Evolutionary conservation across 2,888 invertebrate species (phyloP).

Genomic region (Hemistola chrysoprasaria): DNA sequence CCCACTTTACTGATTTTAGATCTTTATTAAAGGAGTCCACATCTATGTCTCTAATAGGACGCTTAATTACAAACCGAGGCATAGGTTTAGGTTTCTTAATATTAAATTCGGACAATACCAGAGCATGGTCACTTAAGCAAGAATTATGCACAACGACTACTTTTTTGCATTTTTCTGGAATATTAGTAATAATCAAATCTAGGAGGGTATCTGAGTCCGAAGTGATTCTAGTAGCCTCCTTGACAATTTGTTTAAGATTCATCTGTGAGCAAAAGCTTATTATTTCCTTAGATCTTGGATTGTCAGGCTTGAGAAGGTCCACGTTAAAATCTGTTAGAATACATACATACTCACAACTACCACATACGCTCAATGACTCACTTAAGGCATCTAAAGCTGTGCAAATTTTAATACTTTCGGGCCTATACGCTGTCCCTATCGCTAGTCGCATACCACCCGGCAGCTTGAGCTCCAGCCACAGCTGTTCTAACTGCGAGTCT

Average conservation of each 20-base stretch:
- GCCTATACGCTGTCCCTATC: slow-evolving; percentile 27
- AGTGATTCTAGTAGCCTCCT: slow-evolving; percentile 17
- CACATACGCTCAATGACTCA: slow-evolving; percentile 17
- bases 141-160: background rate
- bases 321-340: slow-evolving; percentile 21
- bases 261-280: background rate
- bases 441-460: slow-evolving; percentile 23
- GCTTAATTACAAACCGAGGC: background rate
- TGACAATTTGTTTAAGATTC: background rate
- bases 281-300: background rate
- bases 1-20: background rate
- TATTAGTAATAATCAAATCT: slow-evolving; percentile 19
- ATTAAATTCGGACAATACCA: slow-evolving; percentile 2
- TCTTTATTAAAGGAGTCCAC: background rate
- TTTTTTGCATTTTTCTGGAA: slow-evolving; percentile 2
- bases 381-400: slow-evolving; percentile 20
- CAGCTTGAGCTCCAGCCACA: slow-evolving; percentile 28
- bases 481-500: slow-evolving; percentile 22
- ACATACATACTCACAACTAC: slow-evolving; percentile 14
- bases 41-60: no score
- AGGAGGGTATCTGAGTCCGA: slow-evolving; percentile 10
- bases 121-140: slow-evolving; percentile 1
- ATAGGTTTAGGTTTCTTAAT: background rate
- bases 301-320: slow-evolving; percentile 7
- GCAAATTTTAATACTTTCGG: slow-evolving; percentile 12